Evolutionary conservation across 2,113 vertebrate species (phyloP), one percentile per base, ranked within the genome.

Genomic region (Aphelocoma coerulescens): DNA sequence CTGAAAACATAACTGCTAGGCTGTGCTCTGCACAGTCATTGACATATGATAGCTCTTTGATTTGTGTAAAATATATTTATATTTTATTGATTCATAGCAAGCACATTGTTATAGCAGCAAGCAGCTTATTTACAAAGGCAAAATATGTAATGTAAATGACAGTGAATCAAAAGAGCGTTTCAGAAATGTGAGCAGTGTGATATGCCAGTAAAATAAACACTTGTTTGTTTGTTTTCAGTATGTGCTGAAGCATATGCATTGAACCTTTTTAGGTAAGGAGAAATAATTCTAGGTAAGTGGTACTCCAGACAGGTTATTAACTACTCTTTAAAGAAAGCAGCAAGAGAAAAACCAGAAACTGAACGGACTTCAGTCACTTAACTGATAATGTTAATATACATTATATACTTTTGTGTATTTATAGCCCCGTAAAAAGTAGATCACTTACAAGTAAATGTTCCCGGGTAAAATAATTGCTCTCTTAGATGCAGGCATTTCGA

Each of bases 21-120:
- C 22, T 66, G n/a, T 33, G 35, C 11, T 90, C 43, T 80, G 93
- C 28, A 13, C 46, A 83, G 46, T 52, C 41, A 32, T 66, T 89
- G 85, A 54, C 24, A 26, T 51, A 35, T 66, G 71, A 80, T 90
- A 18, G 20, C 35, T 63, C 63, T 95, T 93, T 85, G 67, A 62
- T 90, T 93, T 90, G 26, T 90, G 48, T 63, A 74, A 74, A 90
- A 90, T 80, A 80, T 55, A 76, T 88, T 65, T 95, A 26, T 90
- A 55, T 93, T 91, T 93, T 94, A 86, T 86, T 95, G 93, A 84
- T 92, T 88, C 69, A 11, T 84, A 81, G 68, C 52, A n/a, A 35
- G 55, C 22, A 19, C 72, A 46, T 84, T 95, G 83, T 71, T 93
- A 61, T 11, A 91, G n/a, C 82, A 93, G 88, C 58, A 84, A 94